phyloP scores from a whole-genome alignment of 2,113 vertebrate genomes.

The Tinamus guttatus region DNA sequence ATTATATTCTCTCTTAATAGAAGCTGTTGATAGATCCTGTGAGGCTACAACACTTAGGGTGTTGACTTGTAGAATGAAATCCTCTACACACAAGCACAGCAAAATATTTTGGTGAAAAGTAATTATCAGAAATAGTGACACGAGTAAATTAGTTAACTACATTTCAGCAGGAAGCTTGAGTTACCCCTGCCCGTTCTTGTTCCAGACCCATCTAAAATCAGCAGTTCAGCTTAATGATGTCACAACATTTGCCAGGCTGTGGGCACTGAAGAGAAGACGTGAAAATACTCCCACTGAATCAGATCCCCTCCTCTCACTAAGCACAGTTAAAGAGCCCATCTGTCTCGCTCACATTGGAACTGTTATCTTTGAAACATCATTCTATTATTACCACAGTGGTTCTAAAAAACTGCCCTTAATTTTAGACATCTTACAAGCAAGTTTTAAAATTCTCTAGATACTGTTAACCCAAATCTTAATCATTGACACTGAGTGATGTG shows the following conservation, averaged over 20 bases:
- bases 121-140: constrained; percentile 87
- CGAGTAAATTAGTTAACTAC: constrained; percentile 81
- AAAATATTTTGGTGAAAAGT: constrained; percentile 92
- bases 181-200: constrained; percentile 80
- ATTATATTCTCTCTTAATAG: constrained; percentile 83
- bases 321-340: constrained; percentile 85
- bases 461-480: constrained; percentile 69
- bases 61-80: constrained; percentile 86
- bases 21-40: constrained; percentile 83
- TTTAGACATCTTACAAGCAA: constrained; percentile 74
- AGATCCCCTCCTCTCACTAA: constrained; percentile 74
- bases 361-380: constrained; percentile 79
- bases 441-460: constrained; percentile 66
- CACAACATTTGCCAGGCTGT: constrained; percentile 83
- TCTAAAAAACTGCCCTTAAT: constrained; percentile 77
- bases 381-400: constrained; percentile 78
- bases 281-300: constrained; percentile 72
- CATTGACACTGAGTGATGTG: constrained; percentile 27
- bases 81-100: constrained; percentile 83
- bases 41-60: constrained; percentile 79
- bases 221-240: constrained; percentile 83
- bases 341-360: constrained; percentile 78
- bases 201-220: constrained; percentile 80
- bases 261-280: constrained; percentile 79
- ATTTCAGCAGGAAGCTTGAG: constrained; percentile 80